phyloP scores from a whole-genome alignment of 2,113 vertebrate genomes.

The Oryzias woworae region DNA sequence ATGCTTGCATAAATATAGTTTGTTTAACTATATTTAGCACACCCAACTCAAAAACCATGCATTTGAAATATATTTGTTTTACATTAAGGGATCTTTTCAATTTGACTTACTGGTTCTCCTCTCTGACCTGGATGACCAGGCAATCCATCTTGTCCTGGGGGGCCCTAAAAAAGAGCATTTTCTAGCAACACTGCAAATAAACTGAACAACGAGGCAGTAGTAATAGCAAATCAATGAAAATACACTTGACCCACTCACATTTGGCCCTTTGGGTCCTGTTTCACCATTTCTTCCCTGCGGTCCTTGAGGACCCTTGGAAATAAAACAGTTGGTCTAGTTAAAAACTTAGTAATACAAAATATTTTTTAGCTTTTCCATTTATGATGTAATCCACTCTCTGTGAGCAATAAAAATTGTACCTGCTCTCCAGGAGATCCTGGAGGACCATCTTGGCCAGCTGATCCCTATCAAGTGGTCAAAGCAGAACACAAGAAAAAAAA shows the following conservation, averaged over 20 bases:
- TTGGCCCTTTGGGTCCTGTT: slow-evolving; percentile 84
- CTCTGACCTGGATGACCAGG: slow-evolving; percentile 90
- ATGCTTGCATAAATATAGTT: neutral
- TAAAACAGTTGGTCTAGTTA: slow-evolving; percentile 10
- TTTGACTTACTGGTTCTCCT: slow-evolving; percentile 84
- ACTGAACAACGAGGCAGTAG: neutral
- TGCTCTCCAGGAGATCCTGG: slow-evolving; percentile 82
- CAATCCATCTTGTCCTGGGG: slow-evolving; percentile 85
- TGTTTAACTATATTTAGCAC: slow-evolving; percentile 12
- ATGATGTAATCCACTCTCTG: neutral
- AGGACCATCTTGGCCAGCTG: slow-evolving; percentile 84
- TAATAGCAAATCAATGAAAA: slow-evolving; percentile 1
- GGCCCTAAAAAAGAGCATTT: slow-evolving; percentile 74
- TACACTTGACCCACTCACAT: slow-evolving; percentile 75
- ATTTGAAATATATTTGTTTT: too few species aligned
- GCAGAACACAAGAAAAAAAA: slow-evolving; percentile 7
- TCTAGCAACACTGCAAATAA: neutral
- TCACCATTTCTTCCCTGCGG: slow-evolving; percentile 85
- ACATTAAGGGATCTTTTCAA: neutral
- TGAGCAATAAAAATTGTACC: slow-evolving; percentile 62
- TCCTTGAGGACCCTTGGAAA: slow-evolving; percentile 84
- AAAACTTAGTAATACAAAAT: neutral
- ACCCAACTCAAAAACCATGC: neutral
- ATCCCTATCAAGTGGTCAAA: slow-evolving; percentile 74
- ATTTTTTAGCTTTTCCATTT: slow-evolving; percentile 1